Evolutionary conservation across 2,113 vertebrate genomes (phyloP), one percentile per base, ranked within the genome.

Genomic region (Chloropsis cyanopogon): DNA sequence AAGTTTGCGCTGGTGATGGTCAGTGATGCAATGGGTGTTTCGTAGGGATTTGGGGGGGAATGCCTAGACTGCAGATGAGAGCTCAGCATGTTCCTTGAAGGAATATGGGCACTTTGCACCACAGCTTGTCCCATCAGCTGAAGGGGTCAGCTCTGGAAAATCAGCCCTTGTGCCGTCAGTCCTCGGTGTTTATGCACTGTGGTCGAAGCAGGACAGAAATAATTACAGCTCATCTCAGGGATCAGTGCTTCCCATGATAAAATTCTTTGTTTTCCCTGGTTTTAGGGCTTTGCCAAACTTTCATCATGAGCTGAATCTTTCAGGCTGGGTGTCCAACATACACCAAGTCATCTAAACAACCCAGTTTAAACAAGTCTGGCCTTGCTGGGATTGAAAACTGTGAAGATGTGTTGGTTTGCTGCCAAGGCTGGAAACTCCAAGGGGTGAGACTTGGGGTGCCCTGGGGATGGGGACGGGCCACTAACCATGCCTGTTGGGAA

Each of bases 81-180:
- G 29, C 24, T n/a, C 29, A 12, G n/a, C 4, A 23, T 28, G n/a
- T 35, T 3, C 3, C 39, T 47, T 6, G 3, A 0, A 8, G 78
- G 69, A 33, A 42, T 29, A 42, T 2, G 8, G 50, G 33, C 19
- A 6, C 39, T 85, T 86, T 50, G 75, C 23, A 47, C 42, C 9
- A 4, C 31, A 52, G 64, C 1, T 49, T 11, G 2, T 37, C 60
- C 56, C 69, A 20, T 59, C 37, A 28, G 37, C 50, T 0, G 0
- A 23, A 89, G 54, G 1, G 1, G 56, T 60, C 12, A 7, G 25
- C 60, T 54, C 83, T 57, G 49, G 68, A 77, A 82, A 85, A 39
- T 4, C 2, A 0, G 35, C n/a, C 52, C 28, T 72, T 39, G 19
- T 60, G 50, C 64, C 0, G 0, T 61, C 8, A 1, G 24, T 39